phyloP scores from a whole-genome alignment of 2,797 vertebrate species.

The Aselliscus stoliczkanus region DNA sequence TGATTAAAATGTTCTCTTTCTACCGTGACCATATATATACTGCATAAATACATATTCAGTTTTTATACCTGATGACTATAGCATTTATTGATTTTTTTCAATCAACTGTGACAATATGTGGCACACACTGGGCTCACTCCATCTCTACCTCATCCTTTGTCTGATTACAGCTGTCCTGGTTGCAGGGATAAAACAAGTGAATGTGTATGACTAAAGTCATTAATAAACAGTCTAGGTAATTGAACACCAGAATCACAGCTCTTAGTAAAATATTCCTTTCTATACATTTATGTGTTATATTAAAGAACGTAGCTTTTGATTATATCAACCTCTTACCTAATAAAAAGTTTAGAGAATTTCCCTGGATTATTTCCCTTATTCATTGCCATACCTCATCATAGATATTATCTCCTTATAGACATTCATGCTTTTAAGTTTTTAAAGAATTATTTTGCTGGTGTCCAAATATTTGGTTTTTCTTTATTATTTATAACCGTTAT shows the following conservation, averaged over 20 bases:
- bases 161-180: neutral
- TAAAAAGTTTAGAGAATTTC: neutral
- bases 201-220: neutral
- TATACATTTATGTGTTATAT: neutral
- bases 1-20: neutral
- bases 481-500: slow-evolving; percentile 43
- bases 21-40: neutral
- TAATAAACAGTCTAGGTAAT: neutral
- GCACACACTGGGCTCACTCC: neutral
- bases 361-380: neutral
- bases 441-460: slow-evolving; percentile 33
- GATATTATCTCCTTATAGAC: neutral
- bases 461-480: slow-evolving; percentile 28
- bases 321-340: neutral
- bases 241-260: neutral
- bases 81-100: slow-evolving; percentile 9
- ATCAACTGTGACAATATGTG: neutral
- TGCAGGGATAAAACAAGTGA: neutral
- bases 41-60: neutral
- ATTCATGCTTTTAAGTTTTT: neutral
- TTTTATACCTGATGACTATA: neutral
- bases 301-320: neutral
- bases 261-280: neutral
- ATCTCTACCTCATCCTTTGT: neutral
- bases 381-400: neutral